phyloP scores from a whole-genome alignment of 2,797 vertebrate species.

The Takifugu rubripes region DNA sequence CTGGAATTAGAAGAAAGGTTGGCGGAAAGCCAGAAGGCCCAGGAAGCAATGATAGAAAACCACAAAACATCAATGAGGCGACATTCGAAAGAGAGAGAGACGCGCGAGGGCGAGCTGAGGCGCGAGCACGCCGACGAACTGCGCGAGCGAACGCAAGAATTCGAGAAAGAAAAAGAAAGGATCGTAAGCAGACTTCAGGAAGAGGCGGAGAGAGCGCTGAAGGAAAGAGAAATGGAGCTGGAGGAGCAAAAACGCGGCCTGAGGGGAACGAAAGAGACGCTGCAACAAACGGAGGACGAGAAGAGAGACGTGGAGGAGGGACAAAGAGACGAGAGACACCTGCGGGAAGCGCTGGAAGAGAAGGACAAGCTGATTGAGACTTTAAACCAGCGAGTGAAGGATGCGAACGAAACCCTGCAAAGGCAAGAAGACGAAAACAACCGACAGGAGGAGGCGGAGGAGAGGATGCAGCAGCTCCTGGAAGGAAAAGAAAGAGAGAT shows the following conservation, averaged over 20 bases:
- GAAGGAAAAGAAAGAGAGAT: conserved; percentile 41
- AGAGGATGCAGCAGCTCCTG: conserved; percentile 36
- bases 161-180: conserved; percentile 13
- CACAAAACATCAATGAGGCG: conserved; percentile 13
- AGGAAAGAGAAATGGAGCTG: conserved; percentile 4
- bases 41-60: conserved; percentile 3
- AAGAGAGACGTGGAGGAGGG: conserved; percentile 8
- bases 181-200: background rate
- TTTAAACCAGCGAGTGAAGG: conserved; percentile 32
- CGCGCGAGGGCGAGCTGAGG: conserved; percentile 29
- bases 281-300: conserved; percentile 4
- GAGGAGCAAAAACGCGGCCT: background rate
- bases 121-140: background rate
- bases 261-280: conserved; percentile 8
- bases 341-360: conserved; percentile 26
- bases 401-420: conserved; percentile 43
- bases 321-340: conserved; percentile 18
- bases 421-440: conserved; percentile 47
- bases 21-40: conserved; percentile 16
- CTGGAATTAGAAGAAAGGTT: conserved; percentile 8
- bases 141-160: conserved; percentile 5
- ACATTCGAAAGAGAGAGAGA: conserved; percentile 21
- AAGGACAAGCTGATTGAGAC: conserved; percentile 18
- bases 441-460: conserved; percentile 53
- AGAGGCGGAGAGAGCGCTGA: conserved; percentile 5